Evolutionary conservation across 2,113 vertebrate genomes (phyloP).

Genomic region (Lates calcarifer): DNA sequence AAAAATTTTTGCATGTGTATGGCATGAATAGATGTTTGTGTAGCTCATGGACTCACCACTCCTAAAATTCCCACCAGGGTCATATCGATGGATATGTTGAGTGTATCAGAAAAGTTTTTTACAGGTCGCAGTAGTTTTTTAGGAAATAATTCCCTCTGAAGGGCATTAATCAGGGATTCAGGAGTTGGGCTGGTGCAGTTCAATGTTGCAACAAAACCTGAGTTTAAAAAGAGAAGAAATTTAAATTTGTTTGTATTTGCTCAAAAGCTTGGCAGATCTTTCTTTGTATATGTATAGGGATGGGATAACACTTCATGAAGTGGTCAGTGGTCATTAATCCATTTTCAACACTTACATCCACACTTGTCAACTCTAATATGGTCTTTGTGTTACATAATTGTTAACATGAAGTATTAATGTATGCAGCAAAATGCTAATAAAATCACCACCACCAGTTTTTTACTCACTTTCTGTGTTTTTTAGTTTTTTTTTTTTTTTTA

Average conservation of each 20-base stretch:
- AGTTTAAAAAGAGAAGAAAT: background rate
- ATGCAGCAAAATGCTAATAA: no score
- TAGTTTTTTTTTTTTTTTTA: no score
- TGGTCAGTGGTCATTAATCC: no score
- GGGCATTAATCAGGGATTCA: constrained; percentile 17
- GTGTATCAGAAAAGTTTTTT: background rate
- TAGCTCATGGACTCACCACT: constrained; percentile 53
- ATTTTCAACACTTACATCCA: no score
- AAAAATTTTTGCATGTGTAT: background rate
- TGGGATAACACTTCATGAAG: no score
- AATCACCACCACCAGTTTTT: no score
- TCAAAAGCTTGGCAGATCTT: background rate
- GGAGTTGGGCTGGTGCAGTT: constrained; percentile 59
- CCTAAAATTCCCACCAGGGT: constrained; percentile 57
- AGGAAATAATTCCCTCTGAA: constrained; percentile 45
- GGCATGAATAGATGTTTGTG: background rate
- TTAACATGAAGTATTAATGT: no score
- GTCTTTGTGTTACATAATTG: no score
- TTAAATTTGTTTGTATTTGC: background rate
- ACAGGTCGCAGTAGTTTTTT: constrained; percentile 36
- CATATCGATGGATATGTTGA: constrained; percentile 30
- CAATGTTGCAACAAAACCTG: constrained; percentile 33
- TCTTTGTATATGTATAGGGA: background rate
- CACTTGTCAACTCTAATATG: no score
- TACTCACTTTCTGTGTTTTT: no score